Evolutionary conservation across 1,140 invertebrate species (phyloP).

Genomic region (Drosophila punjabiensis): DNA sequence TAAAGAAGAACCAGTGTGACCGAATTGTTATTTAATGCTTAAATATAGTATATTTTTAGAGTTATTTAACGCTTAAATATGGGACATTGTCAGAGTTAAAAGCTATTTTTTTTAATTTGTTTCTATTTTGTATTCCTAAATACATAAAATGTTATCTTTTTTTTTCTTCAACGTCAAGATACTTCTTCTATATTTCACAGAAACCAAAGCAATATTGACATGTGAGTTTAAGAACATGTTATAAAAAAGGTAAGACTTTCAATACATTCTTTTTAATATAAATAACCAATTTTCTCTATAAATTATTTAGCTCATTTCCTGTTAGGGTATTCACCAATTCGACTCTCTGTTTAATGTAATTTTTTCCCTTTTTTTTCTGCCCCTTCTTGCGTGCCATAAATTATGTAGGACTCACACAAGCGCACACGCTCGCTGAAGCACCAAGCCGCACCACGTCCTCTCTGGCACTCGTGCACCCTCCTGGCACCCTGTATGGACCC

Average conservation of each 20-base stretch:
- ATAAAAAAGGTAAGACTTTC: too few relatives aligned
- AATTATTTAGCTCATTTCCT: too few relatives aligned
- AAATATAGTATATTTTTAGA: neutral
- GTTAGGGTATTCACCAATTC: conserved; percentile 3
- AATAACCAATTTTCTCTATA: accelerated
- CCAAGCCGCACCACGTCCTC: conserved; percentile 17
- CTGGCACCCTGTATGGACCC: conserved; percentile 6
- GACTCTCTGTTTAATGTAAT: neutral
- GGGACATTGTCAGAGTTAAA: neutral
- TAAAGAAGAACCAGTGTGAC: neutral
- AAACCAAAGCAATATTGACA: neutral
- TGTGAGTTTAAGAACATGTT: neutral
- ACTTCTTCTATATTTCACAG: neutral
- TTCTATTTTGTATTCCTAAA: neutral
- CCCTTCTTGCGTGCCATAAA: conserved; percentile 35
- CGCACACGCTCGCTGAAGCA: conserved; percentile 26
- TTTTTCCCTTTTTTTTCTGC: neutral
- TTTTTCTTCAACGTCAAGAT: neutral
- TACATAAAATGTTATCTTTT: neutral
- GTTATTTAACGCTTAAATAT: neutral
- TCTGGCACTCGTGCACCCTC: conserved; percentile 3
- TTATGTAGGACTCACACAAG: conserved; percentile 41
- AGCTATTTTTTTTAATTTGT: neutral
- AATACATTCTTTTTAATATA: neutral
- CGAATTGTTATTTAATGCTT: neutral